Percentiles rank a stretch among this genome's conserved stretches.
These are phyloP conservation scores for Cerastoderma edule DNA, from an alignment of 2,888 invertebrate species.

Conservation along the genomic window DNA sequence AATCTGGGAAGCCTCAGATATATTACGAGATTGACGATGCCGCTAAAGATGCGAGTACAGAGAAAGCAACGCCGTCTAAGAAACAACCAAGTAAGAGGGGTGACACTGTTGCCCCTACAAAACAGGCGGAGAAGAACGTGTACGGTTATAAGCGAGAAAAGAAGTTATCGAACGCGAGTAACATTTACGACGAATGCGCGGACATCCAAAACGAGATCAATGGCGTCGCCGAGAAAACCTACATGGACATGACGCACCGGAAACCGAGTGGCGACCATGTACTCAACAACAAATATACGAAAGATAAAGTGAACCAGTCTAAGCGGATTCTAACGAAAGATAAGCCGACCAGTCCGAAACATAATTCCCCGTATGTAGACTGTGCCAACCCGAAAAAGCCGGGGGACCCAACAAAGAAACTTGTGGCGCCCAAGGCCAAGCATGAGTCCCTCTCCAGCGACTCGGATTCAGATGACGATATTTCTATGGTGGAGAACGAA, in stretches of 20 bases:
- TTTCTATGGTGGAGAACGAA: conserved; percentile 57
- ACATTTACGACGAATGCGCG: conserved; percentile 56
- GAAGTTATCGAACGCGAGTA: conserved; percentile 57
- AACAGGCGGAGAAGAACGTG: conserved; percentile 10
- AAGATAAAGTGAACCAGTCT: conserved; percentile 54
- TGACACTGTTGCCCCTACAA: conserved; percentile 11
- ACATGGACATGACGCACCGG: conserved; percentile 59
- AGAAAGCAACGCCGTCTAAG: conserved; percentile 23
- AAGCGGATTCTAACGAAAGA: conserved; percentile 38
- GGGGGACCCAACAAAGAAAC: background rate
- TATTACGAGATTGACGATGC: conserved; percentile 52
- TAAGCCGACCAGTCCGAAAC: conserved; percentile 15
- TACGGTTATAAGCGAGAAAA: conserved; percentile 44
- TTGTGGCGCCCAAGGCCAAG: conserved; percentile 26
- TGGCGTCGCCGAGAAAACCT: conserved; percentile 37
- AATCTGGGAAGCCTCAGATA: conserved; percentile 7
- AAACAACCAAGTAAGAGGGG: conserved; percentile 47
- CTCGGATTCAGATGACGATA: conserved; percentile 54
- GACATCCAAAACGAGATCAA: conserved; percentile 38
- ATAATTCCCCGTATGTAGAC: conserved; percentile 26
- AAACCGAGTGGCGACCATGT: too few relatives aligned
- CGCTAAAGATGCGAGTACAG: conserved; percentile 39
- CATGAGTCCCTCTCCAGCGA: conserved; percentile 54
- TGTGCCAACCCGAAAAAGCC: conserved; percentile 30
- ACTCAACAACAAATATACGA: conserved; percentile 36